phyloP scores from a whole-genome alignment of 2,888 invertebrate genomes.

The Syrista parreyssii region DNA sequence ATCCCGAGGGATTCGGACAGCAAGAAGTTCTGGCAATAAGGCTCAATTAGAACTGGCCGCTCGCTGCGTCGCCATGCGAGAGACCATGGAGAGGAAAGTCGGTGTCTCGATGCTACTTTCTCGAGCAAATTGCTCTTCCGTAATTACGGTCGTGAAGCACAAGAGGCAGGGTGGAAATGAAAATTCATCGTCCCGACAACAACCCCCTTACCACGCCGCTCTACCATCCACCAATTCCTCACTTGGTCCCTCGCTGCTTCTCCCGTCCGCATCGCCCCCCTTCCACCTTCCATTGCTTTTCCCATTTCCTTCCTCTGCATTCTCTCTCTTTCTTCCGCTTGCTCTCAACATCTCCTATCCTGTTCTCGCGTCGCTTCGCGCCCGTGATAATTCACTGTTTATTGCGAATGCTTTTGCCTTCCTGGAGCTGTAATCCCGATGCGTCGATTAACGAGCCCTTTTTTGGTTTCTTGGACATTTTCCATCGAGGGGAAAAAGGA shows the following conservation, averaged over 20 bases:
- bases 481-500: background rate
- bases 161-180: conserved; percentile 15
- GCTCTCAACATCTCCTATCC: background rate
- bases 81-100: conserved; percentile 2
- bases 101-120: conserved; percentile 17
- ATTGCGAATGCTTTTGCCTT: conserved; percentile 1
- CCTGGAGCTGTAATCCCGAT: background rate
- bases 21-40: background rate
- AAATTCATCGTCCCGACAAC: conserved; percentile 18
- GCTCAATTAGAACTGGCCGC: background rate
- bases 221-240: background rate
- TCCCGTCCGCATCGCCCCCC: too few relatives aligned
- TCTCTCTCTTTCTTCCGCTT: conserved; percentile 1
- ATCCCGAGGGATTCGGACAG: background rate
- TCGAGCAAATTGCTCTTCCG: conserved; percentile 17
- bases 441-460: background rate
- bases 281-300: background rate
- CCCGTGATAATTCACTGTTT: conserved; percentile 16
- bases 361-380: background rate
- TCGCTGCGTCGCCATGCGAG: background rate
- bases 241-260: too few relatives aligned
- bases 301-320: conserved; percentile 18
- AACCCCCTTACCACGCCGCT: background rate
- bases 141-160: conserved; percentile 10
- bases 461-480: background rate